Conservation (phyloP, 2,888 invertebrate genomes). For the Nycteola revayana region DNA sequence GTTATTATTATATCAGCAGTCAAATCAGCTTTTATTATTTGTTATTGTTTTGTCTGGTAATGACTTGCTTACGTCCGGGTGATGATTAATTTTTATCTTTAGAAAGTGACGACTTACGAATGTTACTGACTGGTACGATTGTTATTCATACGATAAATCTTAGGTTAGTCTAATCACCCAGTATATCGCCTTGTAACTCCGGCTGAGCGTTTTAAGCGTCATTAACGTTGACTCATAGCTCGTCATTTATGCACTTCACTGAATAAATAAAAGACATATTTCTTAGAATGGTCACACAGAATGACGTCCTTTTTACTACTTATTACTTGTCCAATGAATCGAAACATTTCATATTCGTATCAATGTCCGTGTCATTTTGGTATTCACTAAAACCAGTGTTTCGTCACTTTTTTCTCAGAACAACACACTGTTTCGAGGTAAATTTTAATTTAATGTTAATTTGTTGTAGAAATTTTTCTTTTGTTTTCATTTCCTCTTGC, state of each 20-base stretch:
- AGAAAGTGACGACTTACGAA: conserved; percentile 28
- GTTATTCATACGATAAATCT: conserved; percentile 37
- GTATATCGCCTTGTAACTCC: conserved; percentile 55
- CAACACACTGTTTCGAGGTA: neutral
- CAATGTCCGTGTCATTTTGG: too few species aligned
- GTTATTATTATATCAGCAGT: conserved; percentile 6
- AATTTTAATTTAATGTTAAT: conserved; percentile 14
- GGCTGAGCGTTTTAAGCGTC: conserved; percentile 47
- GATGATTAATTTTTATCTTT: conserved; percentile 32
- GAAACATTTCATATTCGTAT: conserved; percentile 1
- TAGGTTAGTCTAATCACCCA: conserved; percentile 40
- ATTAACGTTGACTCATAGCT: conserved; percentile 62
- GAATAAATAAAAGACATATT: conserved; percentile 53
- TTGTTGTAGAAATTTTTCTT: too few species aligned
- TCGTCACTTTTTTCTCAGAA: neutral
- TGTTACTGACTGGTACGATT: conserved; percentile 21
- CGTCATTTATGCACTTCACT: conserved; percentile 49
- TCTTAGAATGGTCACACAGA: conserved; percentile 55
- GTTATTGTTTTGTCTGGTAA: conserved; percentile 12
- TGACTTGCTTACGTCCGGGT: conserved; percentile 13
- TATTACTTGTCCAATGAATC: conserved; percentile 13
- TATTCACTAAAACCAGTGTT: conserved; percentile 2
- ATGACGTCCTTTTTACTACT: conserved; percentile 37
- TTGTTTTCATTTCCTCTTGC: too few species aligned
- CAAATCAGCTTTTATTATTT: conserved; percentile 13